Conservation (phyloP, 1,140 invertebrate genomes). For the Aphis craccivora region DNA sequence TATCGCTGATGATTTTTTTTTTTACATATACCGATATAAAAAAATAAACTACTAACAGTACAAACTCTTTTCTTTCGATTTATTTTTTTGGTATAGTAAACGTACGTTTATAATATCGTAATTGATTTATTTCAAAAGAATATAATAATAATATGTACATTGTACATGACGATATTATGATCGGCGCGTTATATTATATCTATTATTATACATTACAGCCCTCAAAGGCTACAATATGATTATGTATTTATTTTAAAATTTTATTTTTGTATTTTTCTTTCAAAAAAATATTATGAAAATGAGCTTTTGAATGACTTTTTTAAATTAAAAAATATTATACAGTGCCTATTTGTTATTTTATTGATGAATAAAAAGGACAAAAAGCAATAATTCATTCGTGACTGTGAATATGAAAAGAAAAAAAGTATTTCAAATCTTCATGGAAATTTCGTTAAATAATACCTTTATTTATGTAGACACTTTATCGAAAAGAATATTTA, state of each 20-base stretch:
- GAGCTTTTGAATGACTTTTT: background rate
- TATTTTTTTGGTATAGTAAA: background rate
- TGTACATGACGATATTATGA: background rate
- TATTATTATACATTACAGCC: background rate
- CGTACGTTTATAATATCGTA: background rate
- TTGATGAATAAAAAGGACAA: background rate
- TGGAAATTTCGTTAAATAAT: background rate
- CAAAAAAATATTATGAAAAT: background rate
- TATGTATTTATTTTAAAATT: background rate
- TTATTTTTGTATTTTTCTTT: background rate
- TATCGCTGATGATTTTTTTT: background rate
- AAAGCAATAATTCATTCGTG: background rate
- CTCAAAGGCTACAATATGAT: background rate
- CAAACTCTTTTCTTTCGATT: background rate
- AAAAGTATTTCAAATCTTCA: slow-evolving; percentile 18
- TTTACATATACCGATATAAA: background rate
- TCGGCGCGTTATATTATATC: background rate
- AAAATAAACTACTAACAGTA: background rate
- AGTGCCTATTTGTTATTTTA: slow-evolving; percentile 8
- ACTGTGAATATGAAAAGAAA: background rate
- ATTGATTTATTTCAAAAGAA: background rate
- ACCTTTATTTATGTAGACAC: background rate
- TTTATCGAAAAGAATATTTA: background rate
- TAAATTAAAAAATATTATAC: background rate
- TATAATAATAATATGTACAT: background rate